Evolutionary conservation across 2,888 invertebrate genomes (phyloP).

Genomic region (Oegoconia quadripuncta): DNA sequence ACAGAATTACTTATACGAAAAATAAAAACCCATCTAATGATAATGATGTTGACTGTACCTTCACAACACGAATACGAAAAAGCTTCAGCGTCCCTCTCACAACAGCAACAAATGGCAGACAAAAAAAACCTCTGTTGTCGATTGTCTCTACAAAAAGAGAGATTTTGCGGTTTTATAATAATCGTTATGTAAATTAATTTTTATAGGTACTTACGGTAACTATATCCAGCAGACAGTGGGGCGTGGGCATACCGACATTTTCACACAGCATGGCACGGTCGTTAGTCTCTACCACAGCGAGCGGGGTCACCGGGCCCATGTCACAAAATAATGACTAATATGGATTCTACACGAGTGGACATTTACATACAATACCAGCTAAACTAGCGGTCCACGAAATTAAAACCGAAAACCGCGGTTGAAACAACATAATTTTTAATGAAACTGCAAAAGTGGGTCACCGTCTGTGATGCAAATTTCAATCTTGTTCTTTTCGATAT

Average conservation of each 20-base stretch:
- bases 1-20: too few relatives aligned
- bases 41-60: too few relatives aligned
- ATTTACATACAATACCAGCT: constrained; percentile 54
- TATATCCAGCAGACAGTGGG: background rate
- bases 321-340: constrained; percentile 31
- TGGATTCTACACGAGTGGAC: constrained; percentile 18
- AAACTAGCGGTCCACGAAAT: constrained; percentile 37
- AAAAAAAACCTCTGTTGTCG: too few relatives aligned
- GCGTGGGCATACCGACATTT: background rate
- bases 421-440: constrained; percentile 23
- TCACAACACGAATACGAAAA: too few relatives aligned
- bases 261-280: background rate
- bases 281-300: background rate
- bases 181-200: too few relatives aligned
- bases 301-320: constrained; percentile 21
- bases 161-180: too few relatives aligned
- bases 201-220: too few relatives aligned
- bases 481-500: constrained; percentile 33
- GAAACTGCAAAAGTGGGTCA: constrained; percentile 29
- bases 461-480: constrained; percentile 33
- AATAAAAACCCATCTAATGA: too few relatives aligned
- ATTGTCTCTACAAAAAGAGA: too few relatives aligned
- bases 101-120: too few relatives aligned
- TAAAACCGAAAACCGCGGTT: constrained; percentile 31
- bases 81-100: too few relatives aligned